These are phyloP conservation scores for Dendrolimus pini DNA, from an alignment of 2,888 invertebrate genomes.

Conservation along the genomic window DNA sequence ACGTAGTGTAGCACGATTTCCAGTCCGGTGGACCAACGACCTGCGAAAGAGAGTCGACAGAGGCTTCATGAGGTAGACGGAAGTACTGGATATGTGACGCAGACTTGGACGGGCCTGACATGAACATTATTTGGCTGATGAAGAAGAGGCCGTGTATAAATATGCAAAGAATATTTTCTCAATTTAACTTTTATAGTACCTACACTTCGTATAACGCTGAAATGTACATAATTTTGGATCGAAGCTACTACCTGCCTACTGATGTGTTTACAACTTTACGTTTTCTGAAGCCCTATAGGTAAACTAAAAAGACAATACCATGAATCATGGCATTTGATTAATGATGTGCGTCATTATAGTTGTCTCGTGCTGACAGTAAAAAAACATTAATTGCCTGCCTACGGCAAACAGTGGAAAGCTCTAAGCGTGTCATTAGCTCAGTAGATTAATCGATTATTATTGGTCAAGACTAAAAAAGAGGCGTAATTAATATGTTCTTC, in stretches of 20 bases:
- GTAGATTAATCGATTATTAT: not conserved
- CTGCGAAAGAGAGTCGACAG: too few relatives aligned
- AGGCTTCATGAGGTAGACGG: too few relatives aligned
- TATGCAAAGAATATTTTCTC: too few relatives aligned
- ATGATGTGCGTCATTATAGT: conserved; percentile 29
- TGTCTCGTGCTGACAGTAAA: conserved; percentile 36
- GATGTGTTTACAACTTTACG: not conserved
- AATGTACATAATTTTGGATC: not conserved
- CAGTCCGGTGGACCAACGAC: too few relatives aligned
- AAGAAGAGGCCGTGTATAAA: too few relatives aligned
- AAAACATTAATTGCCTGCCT: conserved; percentile 42
- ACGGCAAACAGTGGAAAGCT: conserved; percentile 26
- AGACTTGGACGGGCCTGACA: too few relatives aligned
- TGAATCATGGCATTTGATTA: conserved; percentile 32
- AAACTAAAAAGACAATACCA: conserved; percentile 14
- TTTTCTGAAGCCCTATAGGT: not conserved
- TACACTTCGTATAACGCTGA: too few relatives aligned
- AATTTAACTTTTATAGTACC: too few relatives aligned
- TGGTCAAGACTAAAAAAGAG: not conserved
- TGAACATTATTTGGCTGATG: too few relatives aligned
- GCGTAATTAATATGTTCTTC: too few relatives aligned
- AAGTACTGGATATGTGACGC: too few relatives aligned
- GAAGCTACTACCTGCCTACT: not conserved
- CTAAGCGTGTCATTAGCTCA: conserved; percentile 27
- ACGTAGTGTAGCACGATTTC: too few relatives aligned